phyloP scores from a whole-genome alignment of 2,888 invertebrate genomes.

The Caenorhabditis sulstoni region DNA sequence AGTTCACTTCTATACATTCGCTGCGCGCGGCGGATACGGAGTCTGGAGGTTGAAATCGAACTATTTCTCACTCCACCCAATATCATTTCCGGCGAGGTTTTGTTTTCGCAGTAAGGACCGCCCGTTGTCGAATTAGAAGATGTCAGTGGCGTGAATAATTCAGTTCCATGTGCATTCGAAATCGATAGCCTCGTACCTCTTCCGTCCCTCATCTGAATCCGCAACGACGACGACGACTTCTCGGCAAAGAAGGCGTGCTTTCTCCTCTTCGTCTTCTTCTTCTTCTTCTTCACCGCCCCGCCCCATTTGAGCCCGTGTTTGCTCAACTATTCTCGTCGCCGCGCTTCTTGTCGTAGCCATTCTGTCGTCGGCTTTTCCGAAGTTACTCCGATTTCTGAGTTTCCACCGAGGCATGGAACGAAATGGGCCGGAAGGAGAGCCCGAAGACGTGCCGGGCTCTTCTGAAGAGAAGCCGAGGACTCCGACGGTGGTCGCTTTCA shows the following conservation, averaged over 20 bases:
- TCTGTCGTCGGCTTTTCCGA: constrained; percentile 45
- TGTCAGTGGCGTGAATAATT: constrained; percentile 45
- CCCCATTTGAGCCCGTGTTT: background rate
- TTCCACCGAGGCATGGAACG: constrained; percentile 7
- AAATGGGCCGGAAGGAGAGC: constrained; percentile 7
- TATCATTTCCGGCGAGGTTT: too few species aligned
- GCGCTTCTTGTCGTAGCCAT: constrained; percentile 1
- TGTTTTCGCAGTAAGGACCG: background rate
- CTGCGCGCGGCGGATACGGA: background rate
- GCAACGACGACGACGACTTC: background rate
- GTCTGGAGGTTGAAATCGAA: too few species aligned
- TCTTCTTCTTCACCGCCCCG: constrained; percentile 7
- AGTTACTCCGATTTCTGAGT: constrained; percentile 48
- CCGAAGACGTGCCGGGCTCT: background rate
- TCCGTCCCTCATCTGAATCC: constrained; percentile 37
- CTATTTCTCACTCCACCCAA: too few species aligned
- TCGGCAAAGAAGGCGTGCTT: background rate
- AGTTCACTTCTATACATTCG: constrained; percentile 6
- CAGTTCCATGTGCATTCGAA: constrained; percentile 19
- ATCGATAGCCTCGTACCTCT: constrained; percentile 12
- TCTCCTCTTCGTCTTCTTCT: constrained; percentile 2
- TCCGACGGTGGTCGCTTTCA: constrained; percentile 25
- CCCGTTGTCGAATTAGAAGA: constrained; percentile 41
- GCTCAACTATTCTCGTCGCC: background rate
- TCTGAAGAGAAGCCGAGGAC: constrained; percentile 23